Conservation (phyloP, 2,797 vertebrate species). For the Sphenodon punctatus region DNA sequence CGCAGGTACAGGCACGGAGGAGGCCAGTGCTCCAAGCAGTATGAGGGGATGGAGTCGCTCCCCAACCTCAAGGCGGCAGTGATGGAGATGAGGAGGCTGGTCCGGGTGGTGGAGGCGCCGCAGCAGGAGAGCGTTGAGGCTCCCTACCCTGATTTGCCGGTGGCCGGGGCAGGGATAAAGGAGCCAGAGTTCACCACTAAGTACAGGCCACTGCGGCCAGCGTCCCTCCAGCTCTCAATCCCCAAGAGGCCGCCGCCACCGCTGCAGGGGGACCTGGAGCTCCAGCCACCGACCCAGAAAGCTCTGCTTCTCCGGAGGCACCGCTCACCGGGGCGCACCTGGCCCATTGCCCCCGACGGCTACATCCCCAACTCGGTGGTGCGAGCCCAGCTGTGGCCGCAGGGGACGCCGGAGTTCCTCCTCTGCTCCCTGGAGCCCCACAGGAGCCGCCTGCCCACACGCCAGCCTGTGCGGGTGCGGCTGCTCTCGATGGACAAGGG, state of each 20-base stretch:
- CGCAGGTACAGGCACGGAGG: constrained; percentile 70
- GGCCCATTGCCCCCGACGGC: constrained; percentile 58
- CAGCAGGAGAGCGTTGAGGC: neutral
- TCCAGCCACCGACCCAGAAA: neutral
- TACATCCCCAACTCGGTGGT: constrained; percentile 68
- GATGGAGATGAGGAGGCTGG: constrained; percentile 35
- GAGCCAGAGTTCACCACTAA: constrained; percentile 46
- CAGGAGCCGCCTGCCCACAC: neutral
- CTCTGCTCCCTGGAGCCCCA: constrained; percentile 18
- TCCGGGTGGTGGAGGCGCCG: constrained; percentile 35
- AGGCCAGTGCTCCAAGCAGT: constrained; percentile 42
- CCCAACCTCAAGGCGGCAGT: constrained; percentile 49
- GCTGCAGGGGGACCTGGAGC: constrained; percentile 70
- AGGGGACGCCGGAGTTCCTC: constrained; percentile 36
- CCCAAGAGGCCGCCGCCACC: constrained; percentile 50
- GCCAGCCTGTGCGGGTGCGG: neutral
- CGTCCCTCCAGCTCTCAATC: constrained; percentile 47
- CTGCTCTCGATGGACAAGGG: neutral
- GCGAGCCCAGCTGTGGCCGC: constrained; percentile 60
- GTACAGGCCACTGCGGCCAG: constrained; percentile 16
- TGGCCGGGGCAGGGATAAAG: constrained; percentile 41
- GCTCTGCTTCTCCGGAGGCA: neutral
- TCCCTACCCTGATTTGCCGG: constrained; percentile 60
- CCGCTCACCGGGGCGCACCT: neutral
- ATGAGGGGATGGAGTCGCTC: constrained; percentile 29